phyloP scores from a whole-genome alignment of 2,113 vertebrate genomes.

The Leuciscus idus region DNA sequence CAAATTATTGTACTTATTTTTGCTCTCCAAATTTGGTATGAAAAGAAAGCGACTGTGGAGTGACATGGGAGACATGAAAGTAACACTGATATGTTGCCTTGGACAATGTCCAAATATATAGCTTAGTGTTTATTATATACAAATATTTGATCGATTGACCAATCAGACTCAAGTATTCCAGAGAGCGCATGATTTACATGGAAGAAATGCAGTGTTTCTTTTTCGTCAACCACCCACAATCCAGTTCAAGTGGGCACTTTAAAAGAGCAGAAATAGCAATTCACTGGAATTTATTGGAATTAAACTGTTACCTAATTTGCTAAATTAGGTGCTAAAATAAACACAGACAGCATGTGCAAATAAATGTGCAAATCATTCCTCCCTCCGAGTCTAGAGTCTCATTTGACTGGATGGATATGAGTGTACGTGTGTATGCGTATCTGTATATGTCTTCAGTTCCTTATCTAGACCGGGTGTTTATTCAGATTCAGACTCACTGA shows the following conservation, averaged over 20 bases:
- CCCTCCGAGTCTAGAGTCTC: conserved; percentile 6
- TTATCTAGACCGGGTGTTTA: conserved; percentile 76
- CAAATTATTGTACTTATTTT: background rate
- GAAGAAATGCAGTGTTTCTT: no score
- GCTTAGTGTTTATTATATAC: background rate
- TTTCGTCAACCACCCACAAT: no score
- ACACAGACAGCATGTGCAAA: conserved; percentile 5
- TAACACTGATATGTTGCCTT: background rate
- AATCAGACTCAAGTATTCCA: background rate
- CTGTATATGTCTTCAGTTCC: conserved; percentile 58
- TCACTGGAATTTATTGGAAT: no score
- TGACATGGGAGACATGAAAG: background rate
- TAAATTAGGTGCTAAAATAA: background rate
- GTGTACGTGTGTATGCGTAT: conserved; percentile 33
- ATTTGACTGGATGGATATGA: conserved; percentile 41
- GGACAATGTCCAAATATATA: background rate
- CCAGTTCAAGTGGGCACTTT: no score
- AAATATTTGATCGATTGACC: background rate
- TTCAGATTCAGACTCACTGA: conserved; percentile 72
- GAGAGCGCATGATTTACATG: background rate
- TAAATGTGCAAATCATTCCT: background rate
- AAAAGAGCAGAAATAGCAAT: no score
- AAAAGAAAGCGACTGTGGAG: background rate
- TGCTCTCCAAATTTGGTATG: background rate
- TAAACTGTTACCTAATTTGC: background rate